Evolutionary conservation across 2,888 invertebrate genomes (phyloP), one percentile per base, ranked within the genome.

Genomic region (Luperina nickerlii): DNA sequence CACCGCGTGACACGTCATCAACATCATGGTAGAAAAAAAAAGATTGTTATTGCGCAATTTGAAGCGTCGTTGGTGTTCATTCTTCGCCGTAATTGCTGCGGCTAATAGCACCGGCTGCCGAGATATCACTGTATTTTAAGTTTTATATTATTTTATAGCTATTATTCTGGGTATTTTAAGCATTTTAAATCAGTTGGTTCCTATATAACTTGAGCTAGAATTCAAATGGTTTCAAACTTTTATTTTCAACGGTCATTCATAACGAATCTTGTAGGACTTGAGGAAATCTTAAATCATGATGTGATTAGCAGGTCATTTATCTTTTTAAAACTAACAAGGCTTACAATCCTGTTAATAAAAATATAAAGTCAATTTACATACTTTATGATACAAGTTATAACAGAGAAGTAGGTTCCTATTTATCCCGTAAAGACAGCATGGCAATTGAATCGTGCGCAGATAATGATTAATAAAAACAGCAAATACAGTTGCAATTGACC

Each of bases 11-110:
- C 82, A 89, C 90, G 90, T 90, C 90, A 90, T 90, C 88, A 87
- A 85, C 82, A 74, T 79, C 79, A 78, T 78, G 78, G 69, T 74
- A 81, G 70, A 76, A 84, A 89, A 87, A 87, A 80, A 74, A 79
- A 82, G 78, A 90, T 89, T 89, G 87, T 87, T 87, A 88, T 85
- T 85, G 84, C 86, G 88, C 87, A 85, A 90, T 89, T 89, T 90
- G 84, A 86, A 81, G 79, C 89, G 86, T 87, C 90, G 88, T 86
- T 86, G 89, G 87, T 89, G 86, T 87, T 88, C 90, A 88, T 79
- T 76, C 86, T 84, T 86, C 77, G 83, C 70, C 83, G 86, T 90
- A 90, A 90, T 90, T 89, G 89, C 84, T 84, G 78, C 70, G 66
- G 81, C 89, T 88, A 90, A 90, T 90, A 88, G 84, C 90, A 76